Evolutionary conservation across 2,797 vertebrate species (phyloP).

Genomic region (Phoxinus dragarum): DNA sequence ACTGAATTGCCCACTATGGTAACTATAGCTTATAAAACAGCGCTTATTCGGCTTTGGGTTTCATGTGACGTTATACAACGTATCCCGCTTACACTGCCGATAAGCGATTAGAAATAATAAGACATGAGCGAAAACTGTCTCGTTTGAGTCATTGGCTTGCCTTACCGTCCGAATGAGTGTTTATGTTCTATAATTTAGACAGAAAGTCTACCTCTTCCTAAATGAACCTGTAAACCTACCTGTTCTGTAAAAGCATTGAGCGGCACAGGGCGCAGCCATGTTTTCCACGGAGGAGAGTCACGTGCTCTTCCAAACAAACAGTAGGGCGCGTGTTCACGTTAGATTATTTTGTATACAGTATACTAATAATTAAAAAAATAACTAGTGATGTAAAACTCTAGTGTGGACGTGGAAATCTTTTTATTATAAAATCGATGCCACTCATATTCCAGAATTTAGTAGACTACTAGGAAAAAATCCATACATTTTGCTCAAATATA

Average conservation of each 20-base stretch:
- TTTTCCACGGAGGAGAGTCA: constrained; percentile 63
- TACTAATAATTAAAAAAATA: neutral
- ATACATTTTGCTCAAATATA: neutral
- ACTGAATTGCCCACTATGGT: too few species aligned
- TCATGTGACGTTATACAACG: neutral
- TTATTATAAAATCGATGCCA: neutral
- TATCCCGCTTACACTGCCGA: neutral
- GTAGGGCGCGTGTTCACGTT: neutral
- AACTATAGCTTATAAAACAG: neutral
- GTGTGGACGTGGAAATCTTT: neutral
- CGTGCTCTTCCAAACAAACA: constrained; percentile 62
- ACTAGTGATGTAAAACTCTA: neutral
- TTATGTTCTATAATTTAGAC: neutral
- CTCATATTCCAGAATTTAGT: neutral
- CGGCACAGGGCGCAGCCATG: constrained; percentile 72
- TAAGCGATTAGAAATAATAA: neutral
- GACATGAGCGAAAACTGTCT: neutral
- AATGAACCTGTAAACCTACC: constrained; percentile 61
- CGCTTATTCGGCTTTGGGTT: neutral
- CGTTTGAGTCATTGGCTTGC: neutral
- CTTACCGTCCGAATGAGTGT: neutral
- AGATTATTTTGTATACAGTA: neutral
- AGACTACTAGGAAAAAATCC: neutral
- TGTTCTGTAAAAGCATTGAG: constrained; percentile 55
- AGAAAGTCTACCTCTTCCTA: too few species aligned